Evolutionary conservation across 2,113 vertebrate genomes (phyloP), one percentile per base, ranked within the genome.

Genomic region (Scytalopus superciliaris): DNA sequence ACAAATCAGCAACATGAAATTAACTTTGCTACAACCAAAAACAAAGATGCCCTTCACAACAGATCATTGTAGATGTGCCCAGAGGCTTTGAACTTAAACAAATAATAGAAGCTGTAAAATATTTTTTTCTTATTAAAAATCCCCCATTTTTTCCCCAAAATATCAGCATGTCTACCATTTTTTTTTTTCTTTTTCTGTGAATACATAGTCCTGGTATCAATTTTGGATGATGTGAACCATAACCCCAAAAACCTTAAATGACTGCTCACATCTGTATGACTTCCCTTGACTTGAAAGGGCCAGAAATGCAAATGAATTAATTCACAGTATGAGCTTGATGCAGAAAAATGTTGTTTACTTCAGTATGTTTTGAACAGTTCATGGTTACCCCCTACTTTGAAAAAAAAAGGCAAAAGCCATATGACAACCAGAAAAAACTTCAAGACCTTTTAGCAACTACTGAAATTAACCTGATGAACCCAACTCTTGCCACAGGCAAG

Each of bases 271-370:
- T 88, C 91, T 93, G 60, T 84, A 81, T 77, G 49, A 68, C 57
- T 95, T 93, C 53, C 30, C 63, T 62, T 90, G 73, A 78, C 72
- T 94, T 90, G 73, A 91, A 96, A 94, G 81, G 56, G 90, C 35
- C 87, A 91, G 84, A 96, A 96, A 96, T 93, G 93, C 89, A 96
- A 96, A 97, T 88, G 5, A 96, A 94, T 78, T 88, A 88, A 95
- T 94, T 87, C 66, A 14, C 90, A 96, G 75, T 68, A 96, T 96
- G 93, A 94, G 78, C 86, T 78, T 90, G 73, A 59, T 92, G 78
- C 64, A 86, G 47, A 91, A 96, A 94, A 94, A 94, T 95, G 89
- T 93, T 96, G 87, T 92, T 94, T 92, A 92, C 47, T 87, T 94
- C 5, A 8, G 89, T 95, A 56, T 86, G 59, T 93, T 97, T 96